Evolutionary conservation across 1,140 invertebrate genomes (phyloP).

Genomic region (Apis cerana): DNA sequence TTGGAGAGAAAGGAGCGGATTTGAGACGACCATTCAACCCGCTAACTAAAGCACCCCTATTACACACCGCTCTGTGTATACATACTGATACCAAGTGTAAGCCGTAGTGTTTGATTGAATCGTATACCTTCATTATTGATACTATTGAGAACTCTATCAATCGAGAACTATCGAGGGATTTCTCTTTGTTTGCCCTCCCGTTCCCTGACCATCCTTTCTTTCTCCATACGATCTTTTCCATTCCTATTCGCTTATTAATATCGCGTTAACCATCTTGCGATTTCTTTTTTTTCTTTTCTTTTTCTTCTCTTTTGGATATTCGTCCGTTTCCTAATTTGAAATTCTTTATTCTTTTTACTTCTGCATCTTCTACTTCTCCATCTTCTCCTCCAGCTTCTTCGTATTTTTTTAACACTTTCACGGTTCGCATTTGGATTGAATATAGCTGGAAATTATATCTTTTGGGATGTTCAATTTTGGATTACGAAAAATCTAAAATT

Average conservation of each 20-base stretch:
- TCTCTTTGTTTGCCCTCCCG: slow-evolving; percentile 8
- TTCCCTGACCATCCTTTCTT: not conserved
- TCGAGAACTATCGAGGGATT: slow-evolving; percentile 4
- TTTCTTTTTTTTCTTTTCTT: not conserved
- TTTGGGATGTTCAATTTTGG: too few species aligned
- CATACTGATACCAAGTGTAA: slow-evolving; percentile 17
- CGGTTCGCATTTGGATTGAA: too few species aligned
- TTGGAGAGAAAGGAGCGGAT: not conserved
- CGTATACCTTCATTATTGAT: slow-evolving; percentile 24
- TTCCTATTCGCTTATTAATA: not conserved
- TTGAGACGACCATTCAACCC: slow-evolving; percentile 2
- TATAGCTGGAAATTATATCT: too few species aligned
- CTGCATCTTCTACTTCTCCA: too few species aligned
- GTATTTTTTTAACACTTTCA: too few species aligned
- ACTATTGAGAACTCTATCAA: slow-evolving; percentile 30
- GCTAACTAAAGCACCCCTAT: slow-evolving; percentile 26
- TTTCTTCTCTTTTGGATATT: too few species aligned
- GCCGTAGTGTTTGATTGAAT: slow-evolving; percentile 22
- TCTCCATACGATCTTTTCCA: slow-evolving; percentile 11
- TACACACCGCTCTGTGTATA: slow-evolving; percentile 14
- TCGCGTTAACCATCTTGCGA: not conserved
- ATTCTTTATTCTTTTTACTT: fast-evolving
- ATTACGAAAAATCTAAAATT: too few species aligned
- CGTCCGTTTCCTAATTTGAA: too few species aligned
- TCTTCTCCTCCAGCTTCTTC: too few species aligned